These are phyloP conservation scores for Cyphomyrus plagiostoma DNA, from an alignment of 2,113 vertebrate species.

Conservation along the genomic window DNA sequence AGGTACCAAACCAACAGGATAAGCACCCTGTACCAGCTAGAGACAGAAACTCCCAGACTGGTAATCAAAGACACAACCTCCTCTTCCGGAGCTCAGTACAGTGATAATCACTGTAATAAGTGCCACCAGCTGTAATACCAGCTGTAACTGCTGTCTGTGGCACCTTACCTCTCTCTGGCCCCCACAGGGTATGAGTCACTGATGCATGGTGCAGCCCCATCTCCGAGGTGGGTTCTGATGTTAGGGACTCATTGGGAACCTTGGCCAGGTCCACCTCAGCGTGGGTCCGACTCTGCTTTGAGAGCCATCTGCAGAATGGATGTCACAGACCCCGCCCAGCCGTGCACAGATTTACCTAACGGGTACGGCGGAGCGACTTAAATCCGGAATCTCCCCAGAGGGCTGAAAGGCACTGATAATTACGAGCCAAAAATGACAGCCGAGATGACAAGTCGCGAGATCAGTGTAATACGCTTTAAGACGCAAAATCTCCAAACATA, in stretches of 20 bases:
- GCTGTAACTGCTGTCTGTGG: neutral
- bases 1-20: neutral
- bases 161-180: neutral
- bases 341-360: neutral
- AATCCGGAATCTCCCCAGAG: neutral
- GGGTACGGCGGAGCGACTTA: neutral
- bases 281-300: neutral
- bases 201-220: neutral
- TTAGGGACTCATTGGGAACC: neutral
- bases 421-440: neutral
- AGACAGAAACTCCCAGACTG: neutral
- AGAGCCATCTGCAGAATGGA: constrained; percentile 1
- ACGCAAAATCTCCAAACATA: neutral
- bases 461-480: neutral
- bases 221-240: neutral
- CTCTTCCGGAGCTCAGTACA: neutral
- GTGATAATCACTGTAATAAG: neutral
- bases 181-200: constrained; percentile 1
- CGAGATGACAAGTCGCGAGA: neutral
- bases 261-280: neutral
- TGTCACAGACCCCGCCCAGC: neutral
- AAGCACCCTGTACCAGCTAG: neutral
- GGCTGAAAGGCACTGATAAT: neutral
- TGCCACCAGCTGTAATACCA: neutral
- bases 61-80: neutral